phyloP scores from a whole-genome alignment of 2,113 vertebrate species.

The Clupea harengus region DNA sequence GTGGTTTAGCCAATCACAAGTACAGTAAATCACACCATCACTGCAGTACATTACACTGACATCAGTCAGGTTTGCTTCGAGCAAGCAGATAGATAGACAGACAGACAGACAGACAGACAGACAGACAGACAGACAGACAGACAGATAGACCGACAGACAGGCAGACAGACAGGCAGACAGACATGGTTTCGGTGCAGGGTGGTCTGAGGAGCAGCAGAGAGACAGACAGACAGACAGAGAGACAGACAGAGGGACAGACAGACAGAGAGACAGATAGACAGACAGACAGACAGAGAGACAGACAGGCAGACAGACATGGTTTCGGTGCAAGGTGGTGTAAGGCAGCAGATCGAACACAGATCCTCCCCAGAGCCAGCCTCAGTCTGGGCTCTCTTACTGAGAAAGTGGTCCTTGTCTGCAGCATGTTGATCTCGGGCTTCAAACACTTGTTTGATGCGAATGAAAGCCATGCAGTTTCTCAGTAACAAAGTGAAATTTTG shows the following conservation, averaged over 20 bases:
- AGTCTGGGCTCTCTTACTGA: neutral
- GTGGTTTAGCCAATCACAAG: neutral
- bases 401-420: neutral
- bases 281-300: neutral
- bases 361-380: neutral
- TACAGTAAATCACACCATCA: neutral
- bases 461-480: constrained; percentile 3
- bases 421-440: neutral
- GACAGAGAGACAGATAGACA: neutral
- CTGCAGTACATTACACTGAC: neutral
- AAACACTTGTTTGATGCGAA: neutral
- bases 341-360: neutral
- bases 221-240: neutral
- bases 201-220: neutral
- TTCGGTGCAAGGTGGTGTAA: neutral
- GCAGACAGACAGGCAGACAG: neutral
- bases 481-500: neutral
- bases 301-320: neutral
- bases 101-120: neutral
- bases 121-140: neutral
- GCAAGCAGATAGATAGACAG: neutral
- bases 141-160: neutral
- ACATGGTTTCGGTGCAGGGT: too few relatives aligned
- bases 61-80: neutral
- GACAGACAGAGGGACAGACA: neutral